phyloP scores from a whole-genome alignment of 2,113 vertebrate genomes.

The Peromyscus californicus region DNA sequence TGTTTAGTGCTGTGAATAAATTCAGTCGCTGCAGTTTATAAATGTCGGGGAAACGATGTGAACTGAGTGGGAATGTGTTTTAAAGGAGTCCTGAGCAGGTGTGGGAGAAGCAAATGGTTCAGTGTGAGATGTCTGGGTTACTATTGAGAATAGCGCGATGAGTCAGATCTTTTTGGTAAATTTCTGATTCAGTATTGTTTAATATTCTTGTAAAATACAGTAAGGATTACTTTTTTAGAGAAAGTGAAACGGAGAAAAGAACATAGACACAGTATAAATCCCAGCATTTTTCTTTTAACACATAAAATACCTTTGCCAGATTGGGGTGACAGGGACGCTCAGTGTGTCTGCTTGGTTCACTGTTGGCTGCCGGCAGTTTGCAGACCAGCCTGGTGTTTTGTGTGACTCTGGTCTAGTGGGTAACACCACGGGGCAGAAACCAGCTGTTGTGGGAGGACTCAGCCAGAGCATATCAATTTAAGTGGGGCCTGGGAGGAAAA shows the following conservation, averaged over 20 bases:
- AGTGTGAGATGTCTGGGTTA: not conserved
- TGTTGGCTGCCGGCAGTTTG: not conserved
- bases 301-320: not conserved
- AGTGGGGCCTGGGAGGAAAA: not conserved
- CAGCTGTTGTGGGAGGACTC: not conserved
- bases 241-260: not conserved
- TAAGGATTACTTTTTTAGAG: not conserved
- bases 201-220: conserved; percentile 1
- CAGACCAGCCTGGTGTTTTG: not conserved
- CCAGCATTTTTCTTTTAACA: not conserved
- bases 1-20: not conserved
- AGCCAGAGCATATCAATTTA: not conserved
- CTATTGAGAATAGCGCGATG: not conserved
- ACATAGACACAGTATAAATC: not conserved
- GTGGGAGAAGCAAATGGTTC: not conserved
- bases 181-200: not conserved
- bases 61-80: not conserved
- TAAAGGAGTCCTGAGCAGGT: not conserved
- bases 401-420: not conserved
- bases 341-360: not conserved
- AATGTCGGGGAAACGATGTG: not conserved
- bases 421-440: not conserved
- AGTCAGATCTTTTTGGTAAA: not conserved
- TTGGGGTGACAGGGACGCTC: not conserved
- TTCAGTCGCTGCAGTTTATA: not conserved